phyloP scores from a whole-genome alignment of 1,140 invertebrate genomes.

The Heterodera schachtii region DNA sequence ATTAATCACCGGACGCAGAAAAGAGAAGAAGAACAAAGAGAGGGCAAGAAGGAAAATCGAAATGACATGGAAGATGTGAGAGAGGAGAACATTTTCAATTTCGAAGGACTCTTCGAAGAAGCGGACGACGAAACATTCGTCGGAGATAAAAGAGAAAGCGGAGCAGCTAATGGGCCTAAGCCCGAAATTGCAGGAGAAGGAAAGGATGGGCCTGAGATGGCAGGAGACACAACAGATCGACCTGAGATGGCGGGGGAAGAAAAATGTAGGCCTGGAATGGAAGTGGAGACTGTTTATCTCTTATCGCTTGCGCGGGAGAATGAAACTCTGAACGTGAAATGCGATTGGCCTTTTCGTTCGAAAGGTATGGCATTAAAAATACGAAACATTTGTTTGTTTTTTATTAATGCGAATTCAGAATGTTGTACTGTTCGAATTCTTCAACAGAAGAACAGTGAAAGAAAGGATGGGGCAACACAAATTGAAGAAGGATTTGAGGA shows the following conservation, averaged over 20 bases:
- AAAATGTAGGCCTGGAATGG: too few relatives aligned
- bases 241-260: background rate
- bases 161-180: too few relatives aligned
- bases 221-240: too few relatives aligned
- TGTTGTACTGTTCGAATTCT: background rate
- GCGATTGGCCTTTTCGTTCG: background rate
- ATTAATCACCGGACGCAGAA: background rate
- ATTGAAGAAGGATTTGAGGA: background rate
- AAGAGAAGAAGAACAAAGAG: background rate
- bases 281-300: background rate
- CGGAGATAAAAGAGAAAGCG: background rate
- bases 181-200: too few relatives aligned
- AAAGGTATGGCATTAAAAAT: background rate
- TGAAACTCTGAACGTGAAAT: background rate
- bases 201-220: too few relatives aligned
- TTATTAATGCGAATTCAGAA: background rate
- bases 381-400: background rate
- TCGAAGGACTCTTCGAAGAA: conserved; percentile 19
- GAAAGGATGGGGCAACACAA: background rate
- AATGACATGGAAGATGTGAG: background rate
- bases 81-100: conserved; percentile 10
- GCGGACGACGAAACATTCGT: background rate
- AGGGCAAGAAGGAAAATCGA: background rate
- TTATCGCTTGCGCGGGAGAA: background rate
- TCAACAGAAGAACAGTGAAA: background rate